phyloP scores from a whole-genome alignment of 2,888 invertebrate species.

The Hypomecis atomaria region DNA sequence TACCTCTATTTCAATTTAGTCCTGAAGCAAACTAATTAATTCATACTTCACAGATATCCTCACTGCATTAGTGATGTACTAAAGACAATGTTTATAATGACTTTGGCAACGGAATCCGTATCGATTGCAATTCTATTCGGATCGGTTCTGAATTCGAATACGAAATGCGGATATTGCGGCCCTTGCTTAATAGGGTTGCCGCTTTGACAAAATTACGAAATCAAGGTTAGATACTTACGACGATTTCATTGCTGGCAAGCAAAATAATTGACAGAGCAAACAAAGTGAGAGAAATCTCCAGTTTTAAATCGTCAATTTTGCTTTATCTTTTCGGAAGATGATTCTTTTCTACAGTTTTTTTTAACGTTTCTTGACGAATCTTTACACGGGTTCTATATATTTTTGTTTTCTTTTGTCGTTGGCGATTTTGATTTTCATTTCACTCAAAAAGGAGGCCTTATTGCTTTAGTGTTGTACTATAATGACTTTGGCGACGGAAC shows the following conservation, averaged over 20 bases:
- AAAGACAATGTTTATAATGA: constrained; percentile 39
- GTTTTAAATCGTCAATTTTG: too few species aligned
- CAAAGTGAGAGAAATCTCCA: too few species aligned
- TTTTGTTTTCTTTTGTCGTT: too few species aligned
- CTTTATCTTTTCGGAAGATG: too few species aligned
- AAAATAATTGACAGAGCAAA: too few species aligned
- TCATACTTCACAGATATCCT: not conserved
- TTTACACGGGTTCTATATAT: too few species aligned
- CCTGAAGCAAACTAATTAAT: not conserved
- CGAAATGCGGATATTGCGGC: constrained; percentile 62
- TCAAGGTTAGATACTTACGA: not conserved
- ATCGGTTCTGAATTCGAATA: constrained; percentile 56
- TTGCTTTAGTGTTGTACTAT: constrained; percentile 27
- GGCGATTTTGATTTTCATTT: too few species aligned
- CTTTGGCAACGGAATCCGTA: constrained; percentile 31
- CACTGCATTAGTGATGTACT: constrained; percentile 20
- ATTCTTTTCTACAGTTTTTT: too few species aligned
- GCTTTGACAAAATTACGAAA: constrained; percentile 3
- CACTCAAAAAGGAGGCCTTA: not conserved
- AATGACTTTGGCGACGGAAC: constrained; percentile 31
- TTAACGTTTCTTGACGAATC: too few species aligned
- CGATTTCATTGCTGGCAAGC: too few species aligned
- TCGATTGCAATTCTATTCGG: constrained; percentile 49
- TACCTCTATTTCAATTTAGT: not conserved
- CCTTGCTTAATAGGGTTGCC: constrained; percentile 41